Evolutionary conservation across 2,113 vertebrate species (phyloP).

Genomic region (Eolophus roseicapilla): DNA sequence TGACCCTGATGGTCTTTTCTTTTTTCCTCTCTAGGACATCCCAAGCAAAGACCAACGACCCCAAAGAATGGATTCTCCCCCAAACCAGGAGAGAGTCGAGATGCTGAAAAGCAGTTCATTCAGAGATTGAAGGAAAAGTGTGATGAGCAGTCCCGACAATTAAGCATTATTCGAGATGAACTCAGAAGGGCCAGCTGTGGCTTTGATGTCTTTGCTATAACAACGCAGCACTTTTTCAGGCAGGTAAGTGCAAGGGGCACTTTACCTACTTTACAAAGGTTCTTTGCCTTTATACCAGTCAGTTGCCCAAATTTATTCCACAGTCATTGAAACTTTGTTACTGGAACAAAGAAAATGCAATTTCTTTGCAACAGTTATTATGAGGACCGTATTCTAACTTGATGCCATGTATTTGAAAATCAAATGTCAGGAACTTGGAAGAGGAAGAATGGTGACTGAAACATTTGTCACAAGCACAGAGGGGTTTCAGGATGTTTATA

Average conservation of each 20-base stretch:
- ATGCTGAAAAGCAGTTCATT: constrained; percentile 81
- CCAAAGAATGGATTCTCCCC: constrained; percentile 74
- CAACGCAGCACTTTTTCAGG: constrained; percentile 88
- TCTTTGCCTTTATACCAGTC: not conserved
- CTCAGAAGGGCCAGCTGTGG: constrained; percentile 79
- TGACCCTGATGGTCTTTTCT: not conserved
- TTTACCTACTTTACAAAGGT: not conserved
- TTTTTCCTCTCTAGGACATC: constrained; percentile 69
- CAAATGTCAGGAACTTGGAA: not conserved
- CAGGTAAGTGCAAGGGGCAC: constrained; percentile 78
- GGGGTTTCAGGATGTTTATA: not conserved
- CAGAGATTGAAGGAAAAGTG: constrained; percentile 85
- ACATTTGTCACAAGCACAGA: not conserved
- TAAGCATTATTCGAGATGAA: constrained; percentile 77
- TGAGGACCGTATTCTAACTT: not conserved
- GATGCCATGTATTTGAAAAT: not conserved
- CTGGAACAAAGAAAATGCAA: not conserved
- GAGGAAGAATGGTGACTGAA: not conserved
- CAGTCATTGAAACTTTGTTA: not conserved
- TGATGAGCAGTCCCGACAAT: constrained; percentile 81
- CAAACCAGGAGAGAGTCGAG: constrained; percentile 75
- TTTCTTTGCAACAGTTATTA: not conserved
- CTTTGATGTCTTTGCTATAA: constrained; percentile 86
- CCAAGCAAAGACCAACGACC: constrained; percentile 74
- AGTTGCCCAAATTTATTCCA: not conserved